Percentiles rank a stretch among this genome's conserved stretches.
Evolutionary conservation across 1,140 invertebrate genomes (phyloP).

Genomic region (Akabosia matsudoensis): DNA sequence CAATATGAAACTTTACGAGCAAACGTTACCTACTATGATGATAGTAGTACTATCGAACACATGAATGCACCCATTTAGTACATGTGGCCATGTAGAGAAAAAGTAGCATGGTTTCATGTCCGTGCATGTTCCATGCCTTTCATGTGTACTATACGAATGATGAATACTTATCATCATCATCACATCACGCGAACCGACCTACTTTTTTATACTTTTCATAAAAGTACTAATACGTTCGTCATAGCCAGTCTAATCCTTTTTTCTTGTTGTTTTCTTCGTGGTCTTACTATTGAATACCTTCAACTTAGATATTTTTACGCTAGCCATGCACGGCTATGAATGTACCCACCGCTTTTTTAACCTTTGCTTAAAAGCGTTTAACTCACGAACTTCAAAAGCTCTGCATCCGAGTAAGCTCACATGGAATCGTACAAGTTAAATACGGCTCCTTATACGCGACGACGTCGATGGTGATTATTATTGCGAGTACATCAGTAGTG

Average conservation of each 20-base stretch:
- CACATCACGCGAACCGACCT: conserved; percentile 18
- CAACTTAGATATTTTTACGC: too few species aligned
- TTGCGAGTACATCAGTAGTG: too few species aligned
- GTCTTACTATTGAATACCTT: not conserved
- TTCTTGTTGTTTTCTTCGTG: not conserved
- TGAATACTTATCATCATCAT: not conserved
- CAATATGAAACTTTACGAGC: not conserved
- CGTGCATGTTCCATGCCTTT: not conserved
- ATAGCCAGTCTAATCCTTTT: conserved; percentile 9
- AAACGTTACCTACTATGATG: too few species aligned
- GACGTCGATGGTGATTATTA: not conserved
- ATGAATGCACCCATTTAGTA: not conserved
- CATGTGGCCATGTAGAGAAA: conserved; percentile 8
- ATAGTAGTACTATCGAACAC: not conserved
- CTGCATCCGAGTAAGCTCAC: not conserved
- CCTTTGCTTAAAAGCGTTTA: too few species aligned
- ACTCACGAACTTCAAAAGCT: too few species aligned
- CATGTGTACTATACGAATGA: conserved; percentile 15
- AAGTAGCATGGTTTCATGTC: not conserved
- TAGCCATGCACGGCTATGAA: too few species aligned
- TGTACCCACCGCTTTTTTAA: too few species aligned
- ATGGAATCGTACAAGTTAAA: not conserved
- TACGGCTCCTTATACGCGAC: not conserved
- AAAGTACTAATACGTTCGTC: not conserved
- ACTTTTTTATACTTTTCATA: conserved; percentile 13